Evolutionary conservation across 2,888 invertebrate genomes (phyloP), one percentile per base, ranked within the genome.

Genomic region (Pachymerium ferrugineum): DNA sequence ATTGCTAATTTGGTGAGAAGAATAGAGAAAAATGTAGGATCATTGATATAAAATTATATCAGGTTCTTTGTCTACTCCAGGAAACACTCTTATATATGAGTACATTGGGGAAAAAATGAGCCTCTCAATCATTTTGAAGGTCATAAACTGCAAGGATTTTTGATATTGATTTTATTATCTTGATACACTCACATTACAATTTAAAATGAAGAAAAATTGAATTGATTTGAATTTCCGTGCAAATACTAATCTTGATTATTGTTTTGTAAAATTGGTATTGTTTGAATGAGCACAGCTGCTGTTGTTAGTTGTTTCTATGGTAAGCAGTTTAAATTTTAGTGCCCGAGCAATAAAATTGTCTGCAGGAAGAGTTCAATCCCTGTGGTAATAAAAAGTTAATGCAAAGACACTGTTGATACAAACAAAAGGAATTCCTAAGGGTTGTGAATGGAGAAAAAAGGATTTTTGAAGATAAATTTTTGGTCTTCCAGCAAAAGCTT

Each of bases 381-480:
- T 22, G 4, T 22, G 22, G 47, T 16, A 54, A 22, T 54, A 54
- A 54, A 54, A 54, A 47, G 47, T 47, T 47, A 47, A 47, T 47
- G 47, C 47, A 54, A 54, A 54, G 47, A 54, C 47, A 47, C 47
- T 47, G 47, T 54, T 12, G 47, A 54, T 54, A 54, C 47, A 54
- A 54, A 54, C 47, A 54, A 54, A n/a, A 54, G 19, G 47, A 54
- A 54, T 54, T 54, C 19, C 47, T 16, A 6, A 22, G 47, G 6
- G 47, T 10, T 54, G 19, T 16, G 47, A 54, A n/a, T n/a, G n/a
- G n/a, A n/a, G n/a, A n/a, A n/a, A n/a, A 19, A 54, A 19, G 22
- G 47, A 54, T 54, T 54, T 54, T 54, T n/a, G 16, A 6, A 5
- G 47, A 54, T 54, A 54, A 54, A 54, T 54, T n/a, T 54, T 54